phyloP scores from a whole-genome alignment of 2,888 invertebrate species.

The Darwinula stevensoni region DNA sequence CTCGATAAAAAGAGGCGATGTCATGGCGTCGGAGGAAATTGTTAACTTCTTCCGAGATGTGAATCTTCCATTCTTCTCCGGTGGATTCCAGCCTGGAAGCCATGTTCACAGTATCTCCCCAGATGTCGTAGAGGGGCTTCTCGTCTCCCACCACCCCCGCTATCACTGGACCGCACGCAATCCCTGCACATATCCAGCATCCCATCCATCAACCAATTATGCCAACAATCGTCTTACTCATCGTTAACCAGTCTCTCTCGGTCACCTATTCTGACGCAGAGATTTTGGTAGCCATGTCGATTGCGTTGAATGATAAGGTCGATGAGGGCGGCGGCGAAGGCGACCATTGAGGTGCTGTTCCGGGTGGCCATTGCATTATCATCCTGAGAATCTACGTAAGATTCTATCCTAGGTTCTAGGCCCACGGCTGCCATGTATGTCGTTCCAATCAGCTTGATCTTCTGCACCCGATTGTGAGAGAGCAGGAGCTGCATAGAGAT shows the following conservation, averaged over 20 bases:
- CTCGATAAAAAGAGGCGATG: constrained; percentile 17
- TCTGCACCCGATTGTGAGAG: constrained; percentile 41
- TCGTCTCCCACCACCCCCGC: constrained; percentile 82
- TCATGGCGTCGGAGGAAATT: constrained; percentile 15
- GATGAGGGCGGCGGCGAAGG: constrained; percentile 39
- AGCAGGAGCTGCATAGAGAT: constrained; percentile 34
- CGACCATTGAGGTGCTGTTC: too few relatives aligned
- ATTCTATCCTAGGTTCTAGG: constrained; percentile 36
- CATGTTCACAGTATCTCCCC: too few relatives aligned
- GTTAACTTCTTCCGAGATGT: constrained; percentile 24
- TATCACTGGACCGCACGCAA: constrained; percentile 64
- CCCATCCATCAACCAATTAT: too few relatives aligned
- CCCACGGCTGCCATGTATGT: constrained; percentile 96
- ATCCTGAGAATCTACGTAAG: constrained; percentile 17
- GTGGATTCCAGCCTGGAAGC: constrained; percentile 85
- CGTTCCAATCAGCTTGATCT: constrained; percentile 85
- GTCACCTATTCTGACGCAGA: too few relatives aligned
- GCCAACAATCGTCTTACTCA: too few relatives aligned
- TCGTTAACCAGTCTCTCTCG: too few relatives aligned
- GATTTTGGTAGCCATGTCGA: constrained; percentile 23
- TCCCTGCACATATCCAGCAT: constrained; percentile 26
- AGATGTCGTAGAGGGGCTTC: constrained; percentile 82
- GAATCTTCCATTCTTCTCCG: constrained; percentile 45
- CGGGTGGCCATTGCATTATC: constrained; percentile 19
- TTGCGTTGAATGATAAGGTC: constrained; percentile 28